Evolutionary conservation across 2,797 vertebrate genomes (phyloP).

Genomic region (Microchirus variegatus): DNA sequence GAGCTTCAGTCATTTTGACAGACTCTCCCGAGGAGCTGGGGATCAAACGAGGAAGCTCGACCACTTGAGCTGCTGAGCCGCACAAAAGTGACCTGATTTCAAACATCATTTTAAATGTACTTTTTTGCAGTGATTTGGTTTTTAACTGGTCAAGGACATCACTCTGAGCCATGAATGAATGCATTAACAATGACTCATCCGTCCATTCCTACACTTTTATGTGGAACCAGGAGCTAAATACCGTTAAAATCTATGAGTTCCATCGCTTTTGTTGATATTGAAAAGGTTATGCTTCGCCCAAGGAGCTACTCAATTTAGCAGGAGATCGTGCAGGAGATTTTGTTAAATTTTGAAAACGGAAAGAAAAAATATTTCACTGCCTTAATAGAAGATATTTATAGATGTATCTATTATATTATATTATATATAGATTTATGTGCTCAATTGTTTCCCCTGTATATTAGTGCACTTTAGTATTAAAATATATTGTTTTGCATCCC

Average conservation of each 20-base stretch:
- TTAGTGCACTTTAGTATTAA: no score
- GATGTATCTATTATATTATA: no score
- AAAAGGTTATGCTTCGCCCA: constrained; percentile 4
- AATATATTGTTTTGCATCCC: no score
- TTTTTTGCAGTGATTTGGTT: neutral
- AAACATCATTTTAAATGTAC: neutral
- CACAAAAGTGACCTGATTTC: constrained; percentile 4
- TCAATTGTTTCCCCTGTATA: no score
- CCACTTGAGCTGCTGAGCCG: neutral
- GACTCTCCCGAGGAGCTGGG: no score
- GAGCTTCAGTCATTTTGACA: no score
- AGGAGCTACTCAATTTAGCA: constrained; percentile 2
- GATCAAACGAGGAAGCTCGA: no score
- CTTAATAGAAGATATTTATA: constrained; percentile 9
- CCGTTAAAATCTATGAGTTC: neutral
- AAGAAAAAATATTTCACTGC: neutral
- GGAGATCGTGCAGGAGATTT: neutral
- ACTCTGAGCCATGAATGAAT: neutral
- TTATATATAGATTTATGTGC: no score
- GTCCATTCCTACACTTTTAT: neutral
- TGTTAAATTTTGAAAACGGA: neutral
- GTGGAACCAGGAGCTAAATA: neutral
- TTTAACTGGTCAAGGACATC: neutral
- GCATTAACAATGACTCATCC: constrained; percentile 2
- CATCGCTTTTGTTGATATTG: constrained; percentile 5